A percentile compares a stretch with the other conserved stretches of the same genome.
Conservation (phyloP, 1,140 invertebrate genomes). For the Ceratina japonica region DNA sequence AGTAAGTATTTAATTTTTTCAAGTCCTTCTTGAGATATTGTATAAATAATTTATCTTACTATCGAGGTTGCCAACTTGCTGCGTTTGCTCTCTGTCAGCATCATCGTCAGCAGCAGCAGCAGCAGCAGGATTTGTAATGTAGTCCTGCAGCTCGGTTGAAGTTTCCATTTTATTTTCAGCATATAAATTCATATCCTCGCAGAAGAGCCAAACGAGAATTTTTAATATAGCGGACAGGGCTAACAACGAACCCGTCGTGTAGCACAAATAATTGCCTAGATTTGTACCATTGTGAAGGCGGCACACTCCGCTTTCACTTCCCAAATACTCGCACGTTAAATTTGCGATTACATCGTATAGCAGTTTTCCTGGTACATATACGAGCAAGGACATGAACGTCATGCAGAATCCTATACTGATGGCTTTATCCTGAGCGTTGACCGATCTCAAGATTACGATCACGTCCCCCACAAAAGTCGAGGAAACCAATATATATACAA, state of each 20-base stretch:
- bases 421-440: conserved; percentile 81
- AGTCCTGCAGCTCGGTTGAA: conserved; percentile 54
- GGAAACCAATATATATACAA: conserved; percentile 67
- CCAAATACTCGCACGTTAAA: conserved; percentile 69
- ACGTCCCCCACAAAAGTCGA: conserved; percentile 80
- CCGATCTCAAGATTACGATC: conserved; percentile 80
- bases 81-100: not conserved
- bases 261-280: conserved; percentile 70
- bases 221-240: conserved; percentile 62
- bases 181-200: conserved; percentile 66
- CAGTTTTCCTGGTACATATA: conserved; percentile 80
- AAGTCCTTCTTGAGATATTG: not conserved
- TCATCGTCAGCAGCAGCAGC: not conserved
- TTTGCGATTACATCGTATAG: conserved; percentile 79
- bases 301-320: conserved; percentile 59
- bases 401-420: conserved; percentile 81
- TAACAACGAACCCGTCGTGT: conserved; percentile 66
- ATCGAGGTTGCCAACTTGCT: not conserved
- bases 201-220: conserved; percentile 64
- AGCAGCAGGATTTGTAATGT: conserved; percentile 16
- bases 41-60: not conserved
- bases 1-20: too few relatives aligned
- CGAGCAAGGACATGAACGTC: conserved; percentile 78
- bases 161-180: conserved; percentile 44
- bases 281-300: conserved; percentile 65